Evolutionary conservation across 2,797 vertebrate species (phyloP), one percentile per base, ranked within the genome.

Genomic region (Hipposideros larvatus): DNA sequence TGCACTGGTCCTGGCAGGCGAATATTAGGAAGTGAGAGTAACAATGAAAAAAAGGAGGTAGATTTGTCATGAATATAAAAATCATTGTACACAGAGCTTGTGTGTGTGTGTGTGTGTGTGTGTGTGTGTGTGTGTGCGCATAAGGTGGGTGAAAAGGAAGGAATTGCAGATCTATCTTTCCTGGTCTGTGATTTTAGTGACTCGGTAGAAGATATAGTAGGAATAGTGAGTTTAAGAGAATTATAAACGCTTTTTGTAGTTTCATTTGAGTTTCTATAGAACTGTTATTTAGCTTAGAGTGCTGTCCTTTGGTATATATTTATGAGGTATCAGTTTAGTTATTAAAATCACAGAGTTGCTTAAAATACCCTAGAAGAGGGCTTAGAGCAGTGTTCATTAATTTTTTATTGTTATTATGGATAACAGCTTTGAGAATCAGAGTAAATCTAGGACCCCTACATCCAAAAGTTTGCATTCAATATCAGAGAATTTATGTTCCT

Each of bases 381-480:
- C 22, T 89, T 77, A 88, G 8, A 84, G 28, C 2, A 78, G 11
- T 3, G 0, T 46, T 55, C 13, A 65, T 86, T 91, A 74, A 48
- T 41, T 91, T 82, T 84, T 82, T 22, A 59, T 66, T 93, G 9
- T 86, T 95, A 26, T 80, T 68, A 15, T 1, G 78, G 4, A 82
- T 24, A 74, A 95, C 0, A 90, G 2, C 4, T 82, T 80, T 80
- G 63, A 93, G 28, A 84, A 31, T 88, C 31, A 79, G 24, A 84
- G n/a, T 85, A 95, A 85, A 68, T 57, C 16, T 70, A 18, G 94
- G 53, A 75, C 21, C 61, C 3, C 9, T 73, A 16, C 2, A 59
- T 84, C 15, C 18, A 85, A 85, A 78, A 68, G 48, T 83, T 91
- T 87, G 1, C 18, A 63, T 83, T 96, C n/a, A 57, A 0, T 46